These are phyloP conservation scores for Rousettus leschenaultii DNA, from an alignment of 2,113 vertebrate genomes.

Conservation along the genomic window DNA sequence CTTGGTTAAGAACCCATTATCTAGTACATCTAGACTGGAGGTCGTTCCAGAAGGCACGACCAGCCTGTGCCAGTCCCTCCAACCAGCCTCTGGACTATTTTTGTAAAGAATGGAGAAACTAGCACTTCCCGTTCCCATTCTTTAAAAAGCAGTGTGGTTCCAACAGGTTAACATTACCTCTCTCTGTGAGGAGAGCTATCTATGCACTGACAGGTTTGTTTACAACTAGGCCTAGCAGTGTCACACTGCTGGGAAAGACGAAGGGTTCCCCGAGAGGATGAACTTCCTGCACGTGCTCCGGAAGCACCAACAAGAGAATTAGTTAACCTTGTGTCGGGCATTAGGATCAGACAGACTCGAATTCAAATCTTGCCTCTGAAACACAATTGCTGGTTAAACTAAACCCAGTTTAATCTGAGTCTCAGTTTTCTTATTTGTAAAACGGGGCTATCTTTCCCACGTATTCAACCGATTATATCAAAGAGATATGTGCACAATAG, in stretches of 20 bases:
- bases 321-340: not conserved
- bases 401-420: not conserved
- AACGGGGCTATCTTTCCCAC: not conserved
- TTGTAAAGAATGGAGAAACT: not conserved
- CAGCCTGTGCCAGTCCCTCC: not conserved
- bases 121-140: not conserved
- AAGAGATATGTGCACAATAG: not conserved
- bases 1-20: not conserved
- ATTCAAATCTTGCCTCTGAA: not conserved
- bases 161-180: not conserved
- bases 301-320: not conserved
- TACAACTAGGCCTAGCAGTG: not conserved
- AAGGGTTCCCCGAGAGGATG: not conserved
- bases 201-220: not conserved
- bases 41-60: not conserved
- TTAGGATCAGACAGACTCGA: not conserved
- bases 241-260: not conserved
- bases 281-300: not conserved
- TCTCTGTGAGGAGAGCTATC: not conserved
- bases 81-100: not conserved
- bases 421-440: conserved; percentile 4
- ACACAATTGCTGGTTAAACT: not conserved
- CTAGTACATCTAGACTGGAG: not conserved
- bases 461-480: not conserved
- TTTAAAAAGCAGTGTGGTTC: not conserved